phyloP scores from a whole-genome alignment of 2,113 vertebrate genomes.

The Eurypyga helias region DNA sequence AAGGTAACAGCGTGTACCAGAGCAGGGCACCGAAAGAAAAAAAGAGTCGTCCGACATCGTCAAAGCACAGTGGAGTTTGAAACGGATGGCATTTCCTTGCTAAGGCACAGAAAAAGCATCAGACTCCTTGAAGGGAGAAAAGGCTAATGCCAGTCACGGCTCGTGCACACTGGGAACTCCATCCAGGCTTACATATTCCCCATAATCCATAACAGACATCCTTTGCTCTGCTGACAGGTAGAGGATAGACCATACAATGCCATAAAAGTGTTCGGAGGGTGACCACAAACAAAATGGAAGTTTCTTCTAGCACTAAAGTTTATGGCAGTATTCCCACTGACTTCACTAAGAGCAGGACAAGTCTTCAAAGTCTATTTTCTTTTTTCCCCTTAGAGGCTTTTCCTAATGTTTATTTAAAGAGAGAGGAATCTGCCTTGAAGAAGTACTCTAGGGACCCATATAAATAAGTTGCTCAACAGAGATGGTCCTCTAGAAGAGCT shows the following conservation, averaged over 20 bases:
- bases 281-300: conserved; percentile 7
- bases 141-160: background rate
- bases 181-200: background rate
- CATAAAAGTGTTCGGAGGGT: background rate
- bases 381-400: background rate
- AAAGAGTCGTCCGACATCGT: background rate
- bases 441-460: conserved; percentile 18
- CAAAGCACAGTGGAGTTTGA: background rate
- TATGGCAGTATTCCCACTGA: background rate
- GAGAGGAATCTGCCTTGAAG: conserved; percentile 43
- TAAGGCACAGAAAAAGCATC: background rate
- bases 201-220: background rate
- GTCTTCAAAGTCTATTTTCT: background rate
- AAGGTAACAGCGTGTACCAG: background rate
- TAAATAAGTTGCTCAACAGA: conserved; percentile 36
- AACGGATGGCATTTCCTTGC: background rate
- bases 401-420: conserved; percentile 45
- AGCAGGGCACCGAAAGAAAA: background rate
- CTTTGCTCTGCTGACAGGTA: background rate
- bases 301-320: background rate
- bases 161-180: background rate
- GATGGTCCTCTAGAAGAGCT: background rate
- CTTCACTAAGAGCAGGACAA: background rate
- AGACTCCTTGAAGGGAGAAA: background rate
- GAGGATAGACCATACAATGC: background rate